These are phyloP conservation scores for Turritopsis rubra DNA, from an alignment of 30 jellyfish, hydroid and myxozoan species.

Conservation along the genomic window DNA sequence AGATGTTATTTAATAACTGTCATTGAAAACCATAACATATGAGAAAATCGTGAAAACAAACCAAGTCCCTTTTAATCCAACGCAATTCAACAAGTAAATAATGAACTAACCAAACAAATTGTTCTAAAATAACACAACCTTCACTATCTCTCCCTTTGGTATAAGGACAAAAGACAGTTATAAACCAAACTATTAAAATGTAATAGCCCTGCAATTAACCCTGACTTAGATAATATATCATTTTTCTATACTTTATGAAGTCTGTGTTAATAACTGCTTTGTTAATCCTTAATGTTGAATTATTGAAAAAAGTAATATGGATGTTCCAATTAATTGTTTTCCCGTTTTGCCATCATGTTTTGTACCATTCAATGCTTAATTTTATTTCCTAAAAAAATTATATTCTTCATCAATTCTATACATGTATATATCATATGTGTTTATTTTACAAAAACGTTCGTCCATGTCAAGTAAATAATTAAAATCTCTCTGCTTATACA, in stretches of 20 bases:
- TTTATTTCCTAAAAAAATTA: neutral
- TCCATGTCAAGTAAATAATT: too few species aligned
- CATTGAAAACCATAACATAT: neutral
- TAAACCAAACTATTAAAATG: neutral
- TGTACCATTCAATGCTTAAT: too few species aligned
- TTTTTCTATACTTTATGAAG: neutral
- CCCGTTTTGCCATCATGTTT: too few species aligned
- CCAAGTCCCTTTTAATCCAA: neutral
- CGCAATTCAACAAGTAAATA: neutral
- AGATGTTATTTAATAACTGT: neutral
- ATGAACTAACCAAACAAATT: neutral
- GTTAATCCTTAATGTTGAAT: neutral
- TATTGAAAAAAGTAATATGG: too few species aligned
- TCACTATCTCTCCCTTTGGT: neutral
- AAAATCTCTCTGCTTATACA: neutral
- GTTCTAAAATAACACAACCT: neutral
- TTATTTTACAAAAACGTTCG: too few species aligned
- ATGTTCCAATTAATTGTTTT: neutral
- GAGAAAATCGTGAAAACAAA: too few species aligned
- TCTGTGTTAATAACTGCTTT: neutral
- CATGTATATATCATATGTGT: neutral
- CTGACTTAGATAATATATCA: neutral
- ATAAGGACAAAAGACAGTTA: neutral
- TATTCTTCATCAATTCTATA: too few species aligned
- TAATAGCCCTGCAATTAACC: neutral